A percentile compares a stretch with the other conserved stretches of the same genome.
These are phyloP conservation scores for Acanthosepion esculentum DNA, from an alignment of 2,888 invertebrate species.

Conservation along the genomic window DNA sequence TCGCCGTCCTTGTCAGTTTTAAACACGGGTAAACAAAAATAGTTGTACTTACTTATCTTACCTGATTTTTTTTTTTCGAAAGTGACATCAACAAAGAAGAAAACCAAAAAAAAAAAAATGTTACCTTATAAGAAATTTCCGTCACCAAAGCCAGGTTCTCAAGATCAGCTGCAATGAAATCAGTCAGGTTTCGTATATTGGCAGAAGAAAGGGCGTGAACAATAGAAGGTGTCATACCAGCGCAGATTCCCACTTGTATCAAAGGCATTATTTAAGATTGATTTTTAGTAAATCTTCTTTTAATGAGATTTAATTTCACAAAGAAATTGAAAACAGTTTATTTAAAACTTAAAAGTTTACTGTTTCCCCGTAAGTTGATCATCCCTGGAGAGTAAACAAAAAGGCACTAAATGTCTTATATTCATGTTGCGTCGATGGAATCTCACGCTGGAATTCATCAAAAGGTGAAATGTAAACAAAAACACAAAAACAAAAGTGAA, in stretches of 20 bases:
- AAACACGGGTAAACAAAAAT: too few relatives aligned
- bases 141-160: neutral
- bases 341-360: too few relatives aligned
- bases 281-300: too few relatives aligned
- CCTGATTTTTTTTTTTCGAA: too few relatives aligned
- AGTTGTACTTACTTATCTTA: too few relatives aligned
- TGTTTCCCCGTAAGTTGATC: too few relatives aligned
- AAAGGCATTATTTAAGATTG: neutral
- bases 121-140: constrained; percentile 39
- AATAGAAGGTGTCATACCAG: constrained; percentile 36
- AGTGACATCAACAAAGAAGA: neutral
- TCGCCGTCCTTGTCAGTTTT: too few relatives aligned
- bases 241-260: constrained; percentile 35
- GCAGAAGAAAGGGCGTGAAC: neutral
- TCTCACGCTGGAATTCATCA: neutral
- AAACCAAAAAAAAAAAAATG: neutral
- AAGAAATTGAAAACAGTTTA: too few relatives aligned
- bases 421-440: too few relatives aligned
- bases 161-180: constrained; percentile 4
- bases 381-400: too few relatives aligned
- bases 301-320: too few relatives aligned
- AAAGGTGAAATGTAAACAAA: neutral
- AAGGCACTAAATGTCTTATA: too few relatives aligned
- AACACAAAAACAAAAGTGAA: neutral
- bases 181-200: neutral